Percentiles rank a stretch among this genome's conserved stretches.
phyloP scores from a whole-genome alignment of 2,113 vertebrate genomes.

The Micromys minutus region DNA sequence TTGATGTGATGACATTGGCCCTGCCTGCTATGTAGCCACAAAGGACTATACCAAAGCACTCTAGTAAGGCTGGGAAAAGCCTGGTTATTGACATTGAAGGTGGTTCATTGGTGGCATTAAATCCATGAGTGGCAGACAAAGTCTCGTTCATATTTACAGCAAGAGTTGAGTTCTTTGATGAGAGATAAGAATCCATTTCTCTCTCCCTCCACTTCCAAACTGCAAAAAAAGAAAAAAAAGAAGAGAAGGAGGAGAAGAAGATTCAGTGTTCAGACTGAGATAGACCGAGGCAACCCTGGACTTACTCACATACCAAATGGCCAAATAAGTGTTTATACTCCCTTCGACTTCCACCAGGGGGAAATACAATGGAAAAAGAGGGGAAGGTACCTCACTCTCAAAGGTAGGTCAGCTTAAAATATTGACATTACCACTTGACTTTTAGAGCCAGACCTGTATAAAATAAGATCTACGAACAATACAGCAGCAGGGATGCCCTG shows the following conservation, averaged over 20 bases:
- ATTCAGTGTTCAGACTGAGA: constrained; percentile 59
- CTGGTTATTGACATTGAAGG: constrained; percentile 94
- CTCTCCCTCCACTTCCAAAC: constrained; percentile 75
- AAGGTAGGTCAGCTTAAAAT: constrained; percentile 33
- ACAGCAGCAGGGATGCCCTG: neutral
- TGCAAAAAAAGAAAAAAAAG: constrained; percentile 72
- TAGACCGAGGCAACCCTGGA: neutral
- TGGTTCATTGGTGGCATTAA: constrained; percentile 77
- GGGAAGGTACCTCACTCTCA: neutral
- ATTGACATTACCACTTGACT: constrained; percentile 2
- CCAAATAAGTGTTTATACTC: constrained; percentile 24
- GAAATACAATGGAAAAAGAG: constrained; percentile 12
- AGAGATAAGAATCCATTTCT: constrained; percentile 83
- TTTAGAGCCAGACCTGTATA: neutral
- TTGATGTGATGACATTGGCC: constrained; percentile 93
- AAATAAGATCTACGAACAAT: neutral
- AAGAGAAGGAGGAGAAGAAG: constrained; percentile 34
- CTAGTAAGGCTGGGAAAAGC: constrained; percentile 95
- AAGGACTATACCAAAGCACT: constrained; percentile 98
- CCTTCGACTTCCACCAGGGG: neutral
- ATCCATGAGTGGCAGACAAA: constrained; percentile 72
- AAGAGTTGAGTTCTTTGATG: constrained; percentile 78
- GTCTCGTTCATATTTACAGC: constrained; percentile 79
- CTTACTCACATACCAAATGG: neutral
- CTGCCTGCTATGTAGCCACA: constrained; percentile 97